A percentile compares a stretch with the other conserved stretches of the same genome.
Evolutionary conservation across 2,113 vertebrate genomes (phyloP).

Genomic region (Salminus brasiliensis): DNA sequence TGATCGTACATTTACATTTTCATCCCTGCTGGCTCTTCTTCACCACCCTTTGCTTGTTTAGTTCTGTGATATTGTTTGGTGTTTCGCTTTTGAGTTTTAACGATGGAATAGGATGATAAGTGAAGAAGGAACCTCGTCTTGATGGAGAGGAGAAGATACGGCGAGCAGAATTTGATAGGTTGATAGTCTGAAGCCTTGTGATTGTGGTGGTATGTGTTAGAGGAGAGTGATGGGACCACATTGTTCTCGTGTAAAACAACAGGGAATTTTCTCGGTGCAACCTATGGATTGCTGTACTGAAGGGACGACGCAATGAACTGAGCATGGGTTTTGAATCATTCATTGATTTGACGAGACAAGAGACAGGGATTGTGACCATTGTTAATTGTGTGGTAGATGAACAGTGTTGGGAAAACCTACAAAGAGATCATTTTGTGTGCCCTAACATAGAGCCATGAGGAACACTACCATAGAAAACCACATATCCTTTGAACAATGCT

Average conservation of each 20-base stretch:
- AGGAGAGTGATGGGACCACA: slow-evolving; percentile 64
- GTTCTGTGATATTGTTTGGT: slow-evolving; percentile 64
- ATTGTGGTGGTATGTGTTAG: slow-evolving; percentile 62
- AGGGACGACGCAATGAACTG: slow-evolving; percentile 25
- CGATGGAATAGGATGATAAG: slow-evolving; percentile 43
- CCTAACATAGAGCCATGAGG: slow-evolving; percentile 78
- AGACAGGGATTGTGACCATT: neutral
- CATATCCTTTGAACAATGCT: neutral
- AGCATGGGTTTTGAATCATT: neutral
- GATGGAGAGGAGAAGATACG: slow-evolving; percentile 50
- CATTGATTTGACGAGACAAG: neutral
- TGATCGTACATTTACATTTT: slow-evolving; percentile 40
- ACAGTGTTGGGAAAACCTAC: neutral
- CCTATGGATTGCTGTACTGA: slow-evolving; percentile 80
- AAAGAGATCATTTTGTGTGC: slow-evolving; percentile 62
- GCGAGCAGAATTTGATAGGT: slow-evolving; percentile 61
- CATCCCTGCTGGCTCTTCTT: slow-evolving; percentile 50
- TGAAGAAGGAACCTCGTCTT: slow-evolving; percentile 50
- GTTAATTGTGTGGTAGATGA: neutral
- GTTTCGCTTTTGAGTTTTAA: slow-evolving; percentile 56
- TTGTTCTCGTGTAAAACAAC: slow-evolving; percentile 59
- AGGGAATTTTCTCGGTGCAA: slow-evolving; percentile 69
- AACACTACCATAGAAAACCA: slow-evolving; percentile 13
- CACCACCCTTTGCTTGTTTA: slow-evolving; percentile 51
- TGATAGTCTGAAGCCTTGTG: slow-evolving; percentile 63